Evolutionary conservation across 2,113 vertebrate species (phyloP).

Genomic region (Entelurus aequoreus): DNA sequence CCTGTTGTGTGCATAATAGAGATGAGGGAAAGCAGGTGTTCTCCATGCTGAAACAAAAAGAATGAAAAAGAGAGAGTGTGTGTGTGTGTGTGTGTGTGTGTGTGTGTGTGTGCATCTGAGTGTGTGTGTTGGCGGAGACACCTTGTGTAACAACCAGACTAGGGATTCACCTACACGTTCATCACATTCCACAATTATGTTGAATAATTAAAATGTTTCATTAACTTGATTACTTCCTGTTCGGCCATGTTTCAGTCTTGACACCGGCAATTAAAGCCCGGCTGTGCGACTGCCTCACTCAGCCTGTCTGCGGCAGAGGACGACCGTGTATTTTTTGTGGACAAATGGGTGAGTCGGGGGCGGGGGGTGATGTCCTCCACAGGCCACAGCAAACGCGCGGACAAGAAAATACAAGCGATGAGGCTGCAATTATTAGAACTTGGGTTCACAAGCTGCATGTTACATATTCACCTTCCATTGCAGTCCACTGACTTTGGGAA

Average conservation of each 20-base stretch:
- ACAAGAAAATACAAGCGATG: constrained; percentile 35
- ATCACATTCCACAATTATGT: constrained; percentile 55
- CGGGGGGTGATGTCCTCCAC: constrained; percentile 31
- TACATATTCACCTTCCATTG: too few relatives aligned
- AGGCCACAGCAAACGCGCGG: constrained; percentile 33
- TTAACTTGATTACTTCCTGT: constrained; percentile 63
- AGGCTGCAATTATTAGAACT: constrained; percentile 28
- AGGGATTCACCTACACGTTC: constrained; percentile 49
- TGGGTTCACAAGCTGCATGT: too few relatives aligned
- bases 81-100: constrained; percentile 4
- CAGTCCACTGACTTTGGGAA: too few relatives aligned
- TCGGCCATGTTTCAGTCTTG: constrained; percentile 49
- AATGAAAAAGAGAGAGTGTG: constrained; percentile 10
- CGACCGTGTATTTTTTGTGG: constrained; percentile 29
- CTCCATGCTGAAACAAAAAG: constrained; percentile 41
- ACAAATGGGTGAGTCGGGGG: constrained; percentile 25
- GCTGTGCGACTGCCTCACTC: constrained; percentile 24
- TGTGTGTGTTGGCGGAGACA: constrained; percentile 6
- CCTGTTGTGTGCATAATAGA: constrained; percentile 36
- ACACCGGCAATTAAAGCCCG: constrained; percentile 43
- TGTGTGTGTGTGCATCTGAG: not conserved
- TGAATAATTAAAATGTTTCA: constrained; percentile 70
- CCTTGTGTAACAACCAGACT: constrained; percentile 28
- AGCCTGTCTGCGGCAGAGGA: constrained; percentile 20
- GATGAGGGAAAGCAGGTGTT: constrained; percentile 34